Evolutionary conservation across 1,140 invertebrate species (phyloP).

Genomic region (Conus betulinus): DNA sequence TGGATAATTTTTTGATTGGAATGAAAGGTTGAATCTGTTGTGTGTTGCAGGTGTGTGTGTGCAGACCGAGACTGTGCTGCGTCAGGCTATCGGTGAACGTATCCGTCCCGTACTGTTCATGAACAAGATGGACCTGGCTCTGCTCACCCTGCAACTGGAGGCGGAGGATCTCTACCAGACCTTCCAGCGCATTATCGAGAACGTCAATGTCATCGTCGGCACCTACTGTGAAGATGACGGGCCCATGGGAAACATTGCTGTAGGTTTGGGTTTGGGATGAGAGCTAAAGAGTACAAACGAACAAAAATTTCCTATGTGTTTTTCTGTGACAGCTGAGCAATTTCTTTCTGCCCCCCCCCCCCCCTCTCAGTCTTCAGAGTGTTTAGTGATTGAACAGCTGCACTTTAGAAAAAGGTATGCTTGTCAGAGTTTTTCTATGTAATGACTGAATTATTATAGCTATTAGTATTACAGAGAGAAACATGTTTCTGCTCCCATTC

Average conservation of each 20-base stretch:
- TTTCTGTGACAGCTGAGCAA: too few relatives aligned
- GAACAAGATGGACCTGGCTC: constrained; percentile 99
- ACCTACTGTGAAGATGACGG: constrained; percentile 98
- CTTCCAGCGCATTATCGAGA: constrained; percentile 99
- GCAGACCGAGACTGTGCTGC: constrained; percentile 98
- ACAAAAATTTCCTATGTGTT: constrained; percentile 26
- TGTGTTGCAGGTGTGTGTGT: constrained; percentile 94
- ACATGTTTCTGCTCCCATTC: too few relatives aligned
- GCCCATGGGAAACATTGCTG: constrained; percentile 93
- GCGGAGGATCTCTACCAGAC: constrained; percentile 98
- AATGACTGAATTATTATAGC: too few relatives aligned
- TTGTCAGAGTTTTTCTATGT: too few relatives aligned
- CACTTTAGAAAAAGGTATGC: too few relatives aligned
- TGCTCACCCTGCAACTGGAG: constrained; percentile 95
- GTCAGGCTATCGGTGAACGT: constrained; percentile 98
- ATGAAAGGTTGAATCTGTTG: too few relatives aligned
- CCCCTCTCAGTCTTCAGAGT: neutral
- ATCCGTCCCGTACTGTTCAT: constrained; percentile 99
- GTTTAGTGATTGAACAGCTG: neutral
- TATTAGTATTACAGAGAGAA: too few relatives aligned
- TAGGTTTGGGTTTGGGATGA: constrained; percentile 37
- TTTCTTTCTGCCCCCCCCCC: neutral
- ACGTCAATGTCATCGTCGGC: constrained; percentile 99
- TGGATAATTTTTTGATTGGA: too few relatives aligned
- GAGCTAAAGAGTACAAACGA: neutral